Evolutionary conservation across 2,888 invertebrate genomes (phyloP), one percentile per base, ranked within the genome.

Genomic region (Melieria picta): DNA sequence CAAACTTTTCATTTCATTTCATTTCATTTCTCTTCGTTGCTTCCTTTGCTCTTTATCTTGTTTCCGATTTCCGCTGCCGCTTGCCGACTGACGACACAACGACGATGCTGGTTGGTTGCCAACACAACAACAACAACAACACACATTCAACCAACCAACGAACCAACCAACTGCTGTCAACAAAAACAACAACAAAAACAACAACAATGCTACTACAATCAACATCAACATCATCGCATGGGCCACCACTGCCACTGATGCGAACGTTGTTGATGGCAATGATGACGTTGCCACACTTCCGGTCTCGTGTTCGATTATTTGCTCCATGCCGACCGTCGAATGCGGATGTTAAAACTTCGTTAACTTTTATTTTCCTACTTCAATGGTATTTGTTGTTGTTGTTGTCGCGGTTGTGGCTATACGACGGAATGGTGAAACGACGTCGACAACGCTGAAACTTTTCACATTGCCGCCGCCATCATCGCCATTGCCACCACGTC

Each of bases 341-440:
- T 58, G 71, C 80, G 81, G 81, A 82, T 81, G 80, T 81, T 77
- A 79, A 82, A 82, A 82, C 82, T 82, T 82, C 82, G 82, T 82
- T 83, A 82, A 82, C 81, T 82, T 81, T 78, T 77, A 74, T 52
- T 30, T 52, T 30, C 30, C 30, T 30, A 30, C 30, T 30, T 30
- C 30, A 30, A 30, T 30, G 50, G 50, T 50, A 30, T 50, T 50
- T 46, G 13, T 62, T 62, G 11, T 56, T 69, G 62, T 30, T 55
- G 52, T 13, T 11, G 4, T 46, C 13, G 30, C 13, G 45, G 30
- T 48, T 47, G 16, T 16, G 9, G 46, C 55, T 43, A 11, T 60
- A 10, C 47, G 30, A 48, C 42, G 63, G 42, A 5, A 11, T 52
- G 52, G 7, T 52, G 52, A 13, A 7, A n/a, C n/a, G n/a, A 11